Evolutionary conservation across 2,888 invertebrate genomes (phyloP), one percentile per base, ranked within the genome.

Genomic region (Mesoligia furuncula): DNA sequence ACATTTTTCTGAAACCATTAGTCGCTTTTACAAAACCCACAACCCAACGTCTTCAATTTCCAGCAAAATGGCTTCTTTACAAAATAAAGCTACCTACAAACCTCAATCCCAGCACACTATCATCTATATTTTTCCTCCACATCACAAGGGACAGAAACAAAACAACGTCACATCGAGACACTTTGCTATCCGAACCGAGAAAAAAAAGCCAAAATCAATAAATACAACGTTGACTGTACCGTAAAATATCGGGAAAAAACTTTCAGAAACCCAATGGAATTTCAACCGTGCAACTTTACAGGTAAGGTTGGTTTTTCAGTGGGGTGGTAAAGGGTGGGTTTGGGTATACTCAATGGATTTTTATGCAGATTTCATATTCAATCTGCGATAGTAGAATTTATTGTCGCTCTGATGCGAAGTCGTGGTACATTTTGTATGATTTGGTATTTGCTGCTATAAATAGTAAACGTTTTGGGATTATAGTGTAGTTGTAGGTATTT

Each of bases 311-410:
- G 13, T 3, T 77, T 75, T 83, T 59, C 11, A 24, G 27, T 59
- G 27, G n/a, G 0, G 5, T 7, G n/a, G 1, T 70, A 51, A 64
- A 59, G 64, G 72, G 54, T 67, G 59, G 65, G 69, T 81, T 81
- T 31, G 80, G 84, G 70, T 81, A 66, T 81, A 86, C 81, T 80
- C 81, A 88, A 89, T 87, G 89, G 87, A 88, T 88, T 90, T 91
- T 92, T 92, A 91, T 91, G 91, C 91, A 92, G 91, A 93, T 93
- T 93, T 92, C 93, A 93, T 93, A 93, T 94, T 93, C 92, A 93
- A 93, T 94, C 92, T 92, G 90, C 89, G 93, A 93, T 93, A 93
- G 90, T 84, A 86, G 86, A 89, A 93, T 93, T 92, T 92, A 92
- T 91, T 89, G 91, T 88, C 79, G 83, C 78, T 79, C 83, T 87